Evolutionary conservation across 1,140 invertebrate species (phyloP).

Genomic region (Pinna nobilis): DNA sequence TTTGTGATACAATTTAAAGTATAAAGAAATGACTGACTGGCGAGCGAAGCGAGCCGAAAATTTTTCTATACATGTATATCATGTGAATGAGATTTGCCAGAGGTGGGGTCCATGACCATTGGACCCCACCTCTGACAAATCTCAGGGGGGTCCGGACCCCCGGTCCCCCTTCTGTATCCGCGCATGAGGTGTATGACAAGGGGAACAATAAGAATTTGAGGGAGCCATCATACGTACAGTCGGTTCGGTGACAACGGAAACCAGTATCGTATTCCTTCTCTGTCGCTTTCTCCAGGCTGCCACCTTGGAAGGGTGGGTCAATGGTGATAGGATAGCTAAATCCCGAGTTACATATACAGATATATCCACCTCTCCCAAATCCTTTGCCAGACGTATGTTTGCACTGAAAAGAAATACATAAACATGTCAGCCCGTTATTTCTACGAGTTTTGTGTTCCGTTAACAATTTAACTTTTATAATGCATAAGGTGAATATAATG

Average conservation of each 20-base stretch:
- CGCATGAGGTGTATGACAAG: too few species aligned
- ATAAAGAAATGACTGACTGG: too few species aligned
- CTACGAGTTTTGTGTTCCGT: too few species aligned
- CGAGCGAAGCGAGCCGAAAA: too few species aligned
- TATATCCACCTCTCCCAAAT: slow-evolving; percentile 94
- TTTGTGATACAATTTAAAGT: too few species aligned
- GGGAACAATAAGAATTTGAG: too few species aligned
- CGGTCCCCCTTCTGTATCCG: too few species aligned
- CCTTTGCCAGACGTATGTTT: slow-evolving; percentile 95
- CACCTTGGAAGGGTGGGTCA: slow-evolving; percentile 87
- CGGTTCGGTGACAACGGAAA: slow-evolving; percentile 92
- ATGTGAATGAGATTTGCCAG: too few species aligned
- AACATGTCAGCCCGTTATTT: not conserved
- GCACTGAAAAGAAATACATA: slow-evolving; percentile 80
- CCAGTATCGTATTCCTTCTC: slow-evolving; percentile 92
- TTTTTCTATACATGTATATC: too few species aligned
- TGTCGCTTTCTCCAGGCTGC: slow-evolving; percentile 91
- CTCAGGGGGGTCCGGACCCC: too few species aligned
- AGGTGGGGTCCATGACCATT: too few species aligned
- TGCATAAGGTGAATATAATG: not conserved
- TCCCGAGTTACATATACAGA: slow-evolving; percentile 89
- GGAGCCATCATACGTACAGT: slow-evolving; percentile 85
- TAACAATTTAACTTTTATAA: not conserved
- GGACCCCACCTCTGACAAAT: too few species aligned
- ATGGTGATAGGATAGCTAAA: slow-evolving; percentile 89